phyloP scores from a whole-genome alignment of 2,888 invertebrate genomes.

The Aromia moschata region DNA sequence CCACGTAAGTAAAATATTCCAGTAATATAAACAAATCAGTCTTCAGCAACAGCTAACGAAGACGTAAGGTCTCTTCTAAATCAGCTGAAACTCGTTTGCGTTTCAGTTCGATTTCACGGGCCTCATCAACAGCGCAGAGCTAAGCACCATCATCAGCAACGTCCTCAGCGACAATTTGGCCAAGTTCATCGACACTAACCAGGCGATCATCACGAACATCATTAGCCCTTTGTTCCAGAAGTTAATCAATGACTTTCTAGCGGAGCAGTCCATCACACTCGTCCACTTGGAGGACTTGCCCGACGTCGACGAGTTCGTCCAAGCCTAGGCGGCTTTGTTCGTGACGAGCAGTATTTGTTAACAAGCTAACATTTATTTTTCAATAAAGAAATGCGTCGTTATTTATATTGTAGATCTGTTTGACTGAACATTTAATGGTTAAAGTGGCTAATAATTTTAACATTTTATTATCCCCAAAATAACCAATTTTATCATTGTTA shows the following conservation, averaged over 20 bases:
- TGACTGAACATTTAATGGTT: too few species aligned
- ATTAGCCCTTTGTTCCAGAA: background rate
- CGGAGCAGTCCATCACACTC: too few species aligned
- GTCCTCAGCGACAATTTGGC: background rate
- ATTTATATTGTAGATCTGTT: too few species aligned
- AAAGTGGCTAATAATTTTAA: too few species aligned
- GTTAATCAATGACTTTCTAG: background rate
- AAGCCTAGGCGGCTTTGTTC: too few species aligned
- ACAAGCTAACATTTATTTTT: too few species aligned
- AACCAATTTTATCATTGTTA: too few species aligned
- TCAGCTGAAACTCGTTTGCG: background rate
- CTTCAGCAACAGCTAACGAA: background rate
- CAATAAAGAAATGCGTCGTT: too few species aligned
- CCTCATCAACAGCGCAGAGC: background rate
- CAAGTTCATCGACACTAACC: background rate
- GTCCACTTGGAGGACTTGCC: too few species aligned
- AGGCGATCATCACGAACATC: background rate
- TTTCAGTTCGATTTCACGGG: conserved; percentile 6
- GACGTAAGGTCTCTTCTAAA: background rate
- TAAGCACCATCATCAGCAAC: background rate
- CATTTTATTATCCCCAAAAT: too few species aligned
- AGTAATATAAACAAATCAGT: background rate
- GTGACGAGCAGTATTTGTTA: too few species aligned
- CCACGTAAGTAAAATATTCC: conserved; percentile 27
- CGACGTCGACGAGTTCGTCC: too few species aligned